Evolutionary conservation across 2,113 vertebrate genomes (phyloP).

Genomic region (Malurus melanocephalus): DNA sequence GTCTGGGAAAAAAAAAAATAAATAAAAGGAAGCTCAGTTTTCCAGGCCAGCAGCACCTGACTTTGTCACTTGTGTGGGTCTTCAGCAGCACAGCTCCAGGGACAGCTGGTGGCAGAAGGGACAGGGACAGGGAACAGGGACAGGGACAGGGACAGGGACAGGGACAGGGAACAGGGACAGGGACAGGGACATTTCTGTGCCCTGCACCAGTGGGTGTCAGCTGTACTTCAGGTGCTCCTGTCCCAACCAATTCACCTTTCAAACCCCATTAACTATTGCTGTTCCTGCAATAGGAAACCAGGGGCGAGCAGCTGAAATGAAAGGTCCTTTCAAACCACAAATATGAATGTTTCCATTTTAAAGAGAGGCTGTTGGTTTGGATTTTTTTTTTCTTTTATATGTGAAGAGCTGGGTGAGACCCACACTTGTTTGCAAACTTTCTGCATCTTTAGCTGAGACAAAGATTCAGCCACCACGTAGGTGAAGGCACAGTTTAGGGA

Average conservation of each 20-base stretch:
- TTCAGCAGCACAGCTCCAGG: background rate
- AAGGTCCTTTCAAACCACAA: background rate
- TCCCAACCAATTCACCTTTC: background rate
- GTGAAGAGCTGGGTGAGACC: background rate
- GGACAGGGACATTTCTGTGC: background rate
- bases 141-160: background rate
- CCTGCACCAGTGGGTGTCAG: background rate
- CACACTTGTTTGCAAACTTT: background rate
- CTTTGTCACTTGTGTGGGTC: background rate
- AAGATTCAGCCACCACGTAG: background rate
- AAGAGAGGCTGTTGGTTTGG: background rate
- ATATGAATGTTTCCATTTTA: background rate
- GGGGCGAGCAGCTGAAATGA: background rate
- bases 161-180: background rate
- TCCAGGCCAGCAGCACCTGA: background rate
- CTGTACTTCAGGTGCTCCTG: background rate
- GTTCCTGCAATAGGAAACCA: background rate
- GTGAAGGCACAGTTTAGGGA: background rate
- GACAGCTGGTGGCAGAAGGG: background rate
- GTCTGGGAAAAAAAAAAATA: background rate
- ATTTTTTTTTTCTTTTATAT: no score
- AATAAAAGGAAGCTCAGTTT: background rate
- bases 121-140: background rate
- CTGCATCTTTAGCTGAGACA: background rate
- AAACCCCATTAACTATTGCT: background rate